Base-by-base conservation (phyloP, 2,888 invertebrate species). In the Acrobasis suavella region DNA sequence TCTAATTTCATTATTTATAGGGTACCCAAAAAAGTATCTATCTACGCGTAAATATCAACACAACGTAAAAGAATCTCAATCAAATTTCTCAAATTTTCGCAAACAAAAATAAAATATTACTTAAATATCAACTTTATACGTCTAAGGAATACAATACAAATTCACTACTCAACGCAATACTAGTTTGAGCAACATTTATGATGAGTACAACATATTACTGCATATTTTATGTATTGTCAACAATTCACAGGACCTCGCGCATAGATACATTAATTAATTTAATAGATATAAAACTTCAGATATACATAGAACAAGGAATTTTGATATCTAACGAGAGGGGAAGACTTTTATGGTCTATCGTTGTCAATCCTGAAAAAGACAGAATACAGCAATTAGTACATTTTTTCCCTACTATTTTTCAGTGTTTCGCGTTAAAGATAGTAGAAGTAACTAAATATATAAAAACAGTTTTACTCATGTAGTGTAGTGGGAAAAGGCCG, bases 261-360 rank as follows among this genome's bases (percentile, higher is more conserved):
- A 79, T 82, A 83, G 72, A 78, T 84, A 85, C 76, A 73, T 80
- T 61, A 61, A 61, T 83, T 77, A 77, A 73, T 81, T 85, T 88
- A 88, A 82, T 86, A 86, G 81, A 87, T 90, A 91, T 87, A 91
- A 87, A 89, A 86, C 75, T 82, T 86, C 80, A 86, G 85, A 82
- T 85, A 88, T 87, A 67, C 69, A 69, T 65, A 91, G 84, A 89
- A 86, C 90, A 88, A 80, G 82, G 83, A 84, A 85, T 89, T 91
- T 81, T 91, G 87, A 83, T 85, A 89, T 85, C 83, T 91, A 90
- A 86, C 81, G 83, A 86, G 83, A 82, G 83, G 85, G 91, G 91
- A 92, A 91, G 91, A 91, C 91, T 89, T 80, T 81, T 82, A 86
- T 90, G 90, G 91, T 91, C 89, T 87, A 83, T 85, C 83, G 89